A percentile compares a stretch with the other conserved stretches of the same genome.
Conservation (phyloP, 1,140 invertebrate species). For the Dendrolimus kikuchii region DNA sequence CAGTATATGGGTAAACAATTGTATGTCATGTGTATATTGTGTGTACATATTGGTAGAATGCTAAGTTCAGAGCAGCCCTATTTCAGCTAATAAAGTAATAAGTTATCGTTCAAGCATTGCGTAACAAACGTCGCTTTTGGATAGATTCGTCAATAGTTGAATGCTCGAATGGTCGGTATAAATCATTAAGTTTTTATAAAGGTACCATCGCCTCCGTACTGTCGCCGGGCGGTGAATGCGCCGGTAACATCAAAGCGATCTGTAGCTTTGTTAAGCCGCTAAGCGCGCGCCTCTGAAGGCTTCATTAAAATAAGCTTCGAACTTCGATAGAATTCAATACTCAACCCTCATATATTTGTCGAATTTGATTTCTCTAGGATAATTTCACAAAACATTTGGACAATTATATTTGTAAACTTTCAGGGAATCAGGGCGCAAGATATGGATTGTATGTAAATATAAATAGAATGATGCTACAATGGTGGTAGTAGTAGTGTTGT, state of each 20-base stretch:
- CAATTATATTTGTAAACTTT: constrained; percentile 7
- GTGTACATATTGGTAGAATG: no score
- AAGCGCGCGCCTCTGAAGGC: constrained; percentile 26
- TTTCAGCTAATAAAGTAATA: not conserved
- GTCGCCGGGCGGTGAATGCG: constrained; percentile 21
- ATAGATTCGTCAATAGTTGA: constrained; percentile 30
- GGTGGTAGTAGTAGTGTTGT: no score
- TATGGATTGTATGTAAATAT: no score
- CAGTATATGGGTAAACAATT: no score
- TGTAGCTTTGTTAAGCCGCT: constrained; percentile 34
- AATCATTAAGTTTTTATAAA: constrained; percentile 63
- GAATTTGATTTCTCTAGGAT: constrained; percentile 25
- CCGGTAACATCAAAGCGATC: constrained; percentile 40
- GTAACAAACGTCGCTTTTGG: constrained; percentile 7
- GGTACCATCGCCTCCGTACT: constrained; percentile 48
- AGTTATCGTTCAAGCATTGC: constrained; percentile 11
- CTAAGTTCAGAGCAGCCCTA: no score
- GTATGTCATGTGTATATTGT: no score
- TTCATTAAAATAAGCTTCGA: constrained; percentile 30
- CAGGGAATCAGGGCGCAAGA: no score
- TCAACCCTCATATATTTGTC: not conserved
- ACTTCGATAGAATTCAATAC: constrained; percentile 13
- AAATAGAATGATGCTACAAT: no score
- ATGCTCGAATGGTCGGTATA: constrained; percentile 37
- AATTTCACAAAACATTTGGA: constrained; percentile 21